Base-by-base conservation (phyloP, 2,888 invertebrate genomes). In the Drosophila gaucha region DNA sequence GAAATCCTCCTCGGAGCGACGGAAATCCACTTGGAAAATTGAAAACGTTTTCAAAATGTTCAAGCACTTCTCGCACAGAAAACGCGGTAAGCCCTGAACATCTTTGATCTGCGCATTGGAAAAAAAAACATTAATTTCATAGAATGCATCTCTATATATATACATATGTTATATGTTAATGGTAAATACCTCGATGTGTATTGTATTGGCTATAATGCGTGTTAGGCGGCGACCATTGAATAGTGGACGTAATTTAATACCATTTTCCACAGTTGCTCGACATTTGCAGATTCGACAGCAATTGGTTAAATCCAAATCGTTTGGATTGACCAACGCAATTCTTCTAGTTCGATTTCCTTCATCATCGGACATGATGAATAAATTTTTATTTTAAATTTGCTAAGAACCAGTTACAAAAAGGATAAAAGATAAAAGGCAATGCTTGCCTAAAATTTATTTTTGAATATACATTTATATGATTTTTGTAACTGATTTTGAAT, bases 1-100 rank as follows among this genome's bases (percentile, higher is more conserved):
- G 5, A 72, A 74, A 12, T 57, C 44, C 22, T 74, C 77, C 28
- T 74, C 74, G 28, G 74, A 77, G 6, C 77, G 73, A 20, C 77
- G 77, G 14, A 74, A 72, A 14, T 43, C 35, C 6, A 77, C 39
- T 72, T 72, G 77, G 16, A 74, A 74, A 4, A 8, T 31, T 2
- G 73, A 72, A 73, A 74, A 74, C 0, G 41, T 43, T 67, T 58
- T 59, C 2, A 74, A 26, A 3, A 62, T 10, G 6, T 47, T 33
- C 12, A 62, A 47, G 16, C 74, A 74, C 24, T 72, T 62, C 5
- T 67, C 57, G 31, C 74, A 74, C 16, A 74, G 22, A 51, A 67
- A 76, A 5, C 77, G 72, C 12, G 74, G 77, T 20, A 76, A 22
- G 0, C 67, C 74, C 2, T 57, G 73, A 3, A 43, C 1, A 35